Conservation (phyloP, 2,888 invertebrate genomes). For the Mechanitis mazaeus region DNA sequence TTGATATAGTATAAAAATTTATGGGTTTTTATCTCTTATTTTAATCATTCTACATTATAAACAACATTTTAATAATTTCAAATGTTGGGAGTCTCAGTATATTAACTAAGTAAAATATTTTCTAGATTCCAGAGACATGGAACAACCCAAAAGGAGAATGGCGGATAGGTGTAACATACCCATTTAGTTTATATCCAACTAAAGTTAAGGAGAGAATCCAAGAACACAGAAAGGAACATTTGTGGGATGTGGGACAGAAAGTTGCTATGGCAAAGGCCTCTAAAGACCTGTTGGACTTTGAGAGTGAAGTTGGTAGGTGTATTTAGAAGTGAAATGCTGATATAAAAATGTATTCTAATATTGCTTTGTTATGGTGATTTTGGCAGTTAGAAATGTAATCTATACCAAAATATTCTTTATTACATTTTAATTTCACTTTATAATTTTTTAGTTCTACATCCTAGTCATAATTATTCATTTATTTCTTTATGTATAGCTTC, state of each 20-base stretch:
- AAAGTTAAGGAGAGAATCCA: constrained; percentile 88
- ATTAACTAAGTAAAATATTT: constrained; percentile 8
- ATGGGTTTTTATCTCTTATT: no score
- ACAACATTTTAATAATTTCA: no score
- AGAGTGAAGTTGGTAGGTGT: constrained; percentile 76
- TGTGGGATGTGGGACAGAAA: constrained; percentile 92
- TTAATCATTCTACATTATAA: no score
- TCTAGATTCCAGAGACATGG: constrained; percentile 88
- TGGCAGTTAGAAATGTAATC: no score
- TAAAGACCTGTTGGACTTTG: constrained; percentile 85
- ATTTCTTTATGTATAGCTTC: constrained; percentile 41
- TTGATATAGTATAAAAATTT: no score
- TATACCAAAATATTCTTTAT: no score
- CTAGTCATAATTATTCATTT: no score
- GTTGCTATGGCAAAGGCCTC: constrained; percentile 85
- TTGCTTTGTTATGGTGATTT: background rate
- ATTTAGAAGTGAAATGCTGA: background rate
- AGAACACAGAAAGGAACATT: constrained; percentile 85
- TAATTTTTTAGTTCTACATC: background rate
- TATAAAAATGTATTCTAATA: background rate
- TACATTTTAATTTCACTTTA: background rate
- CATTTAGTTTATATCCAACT: constrained; percentile 91
- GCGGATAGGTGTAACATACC: constrained; percentile 91
- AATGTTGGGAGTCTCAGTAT: background rate
- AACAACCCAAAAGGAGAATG: constrained; percentile 89